A percentile compares a stretch with the other conserved stretches of the same genome.
These are phyloP conservation scores for Orthosia cruda DNA, from an alignment of 2,888 invertebrate genomes.

Conservation along the genomic window DNA sequence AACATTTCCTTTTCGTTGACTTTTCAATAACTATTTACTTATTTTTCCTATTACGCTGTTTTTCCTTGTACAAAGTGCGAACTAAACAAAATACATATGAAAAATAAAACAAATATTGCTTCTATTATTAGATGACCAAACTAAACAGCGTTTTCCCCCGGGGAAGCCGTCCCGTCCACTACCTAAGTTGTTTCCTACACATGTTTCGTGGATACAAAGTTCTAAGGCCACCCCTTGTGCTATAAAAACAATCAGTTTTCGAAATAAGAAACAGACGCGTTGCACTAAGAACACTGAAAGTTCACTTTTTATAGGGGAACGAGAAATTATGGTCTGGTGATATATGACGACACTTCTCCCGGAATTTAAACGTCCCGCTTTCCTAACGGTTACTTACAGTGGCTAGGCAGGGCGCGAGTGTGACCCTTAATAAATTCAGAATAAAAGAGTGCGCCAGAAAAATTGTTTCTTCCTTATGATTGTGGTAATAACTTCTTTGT, in stretches of 20 bases:
- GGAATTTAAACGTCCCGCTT: conserved; percentile 89
- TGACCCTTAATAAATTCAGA: conserved; percentile 90
- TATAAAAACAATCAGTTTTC: conserved; percentile 90
- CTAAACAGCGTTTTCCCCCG: conserved; percentile 55
- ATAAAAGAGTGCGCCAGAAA: conserved; percentile 84
- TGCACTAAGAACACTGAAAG: conserved; percentile 79
- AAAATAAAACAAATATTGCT: conserved; percentile 59
- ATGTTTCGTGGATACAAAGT: conserved; percentile 85
- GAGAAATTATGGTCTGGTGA: conserved; percentile 88
- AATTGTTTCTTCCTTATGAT: conserved; percentile 77
- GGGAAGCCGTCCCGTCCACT: conserved; percentile 45
- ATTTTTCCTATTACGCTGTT: conserved; percentile 2
- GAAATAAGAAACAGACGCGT: conserved; percentile 89
- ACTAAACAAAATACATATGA: conserved; percentile 48
- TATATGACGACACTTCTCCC: conserved; percentile 88
- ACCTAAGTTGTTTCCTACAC: conserved; percentile 76
- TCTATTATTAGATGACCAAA: conserved; percentile 66
- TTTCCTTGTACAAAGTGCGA: conserved; percentile 35
- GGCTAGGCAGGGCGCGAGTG: conserved; percentile 81
- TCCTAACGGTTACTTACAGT: conserved; percentile 87
- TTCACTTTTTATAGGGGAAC: conserved; percentile 87
- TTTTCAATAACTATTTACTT: conserved; percentile 10
- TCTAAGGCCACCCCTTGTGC: conserved; percentile 73
- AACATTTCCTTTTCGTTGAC: background rate
- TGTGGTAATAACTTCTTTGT: conserved; percentile 54